Evolutionary conservation across 1,140 invertebrate species (phyloP).

Genomic region (Arctopsyche grandis): DNA sequence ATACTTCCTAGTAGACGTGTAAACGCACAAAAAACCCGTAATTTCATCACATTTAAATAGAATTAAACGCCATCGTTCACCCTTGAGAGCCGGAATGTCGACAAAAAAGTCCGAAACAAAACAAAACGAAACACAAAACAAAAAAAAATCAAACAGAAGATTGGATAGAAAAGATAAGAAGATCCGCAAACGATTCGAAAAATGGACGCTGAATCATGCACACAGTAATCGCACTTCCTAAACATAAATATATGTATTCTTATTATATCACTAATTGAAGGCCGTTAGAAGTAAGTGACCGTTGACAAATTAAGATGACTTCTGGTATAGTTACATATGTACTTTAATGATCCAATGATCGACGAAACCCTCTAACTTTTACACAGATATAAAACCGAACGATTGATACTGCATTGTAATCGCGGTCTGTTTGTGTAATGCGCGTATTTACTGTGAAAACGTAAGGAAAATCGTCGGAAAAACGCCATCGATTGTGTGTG

Average conservation of each 20-base stretch:
- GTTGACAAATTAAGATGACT: background rate
- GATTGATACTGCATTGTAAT: too few relatives aligned
- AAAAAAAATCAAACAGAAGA: conserved; percentile 14
- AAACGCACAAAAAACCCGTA: background rate
- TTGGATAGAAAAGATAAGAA: conserved; percentile 25
- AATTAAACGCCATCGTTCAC: conserved; percentile 29
- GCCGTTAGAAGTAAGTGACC: background rate
- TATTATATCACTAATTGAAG: background rate
- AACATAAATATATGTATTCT: background rate
- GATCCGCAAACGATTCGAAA: conserved; percentile 35
- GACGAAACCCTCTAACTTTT: too few relatives aligned
- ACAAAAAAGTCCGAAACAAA: conserved; percentile 30
- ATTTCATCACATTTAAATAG: conserved; percentile 34
- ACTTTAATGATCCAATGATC: too few relatives aligned
- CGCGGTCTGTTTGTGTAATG: too few relatives aligned
- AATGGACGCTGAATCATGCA: conserved; percentile 17
- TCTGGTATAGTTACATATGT: too few relatives aligned
- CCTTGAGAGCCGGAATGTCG: conserved; percentile 16
- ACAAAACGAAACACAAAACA: background rate
- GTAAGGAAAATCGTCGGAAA: background rate
- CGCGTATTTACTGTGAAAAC: background rate
- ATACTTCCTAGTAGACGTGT: conserved; percentile 33
- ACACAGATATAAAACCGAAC: too few relatives aligned
- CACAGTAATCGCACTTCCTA: conserved; percentile 24
- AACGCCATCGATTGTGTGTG: background rate